phyloP scores from a whole-genome alignment of 2,797 vertebrate genomes.

The Enoplosus armatus region DNA sequence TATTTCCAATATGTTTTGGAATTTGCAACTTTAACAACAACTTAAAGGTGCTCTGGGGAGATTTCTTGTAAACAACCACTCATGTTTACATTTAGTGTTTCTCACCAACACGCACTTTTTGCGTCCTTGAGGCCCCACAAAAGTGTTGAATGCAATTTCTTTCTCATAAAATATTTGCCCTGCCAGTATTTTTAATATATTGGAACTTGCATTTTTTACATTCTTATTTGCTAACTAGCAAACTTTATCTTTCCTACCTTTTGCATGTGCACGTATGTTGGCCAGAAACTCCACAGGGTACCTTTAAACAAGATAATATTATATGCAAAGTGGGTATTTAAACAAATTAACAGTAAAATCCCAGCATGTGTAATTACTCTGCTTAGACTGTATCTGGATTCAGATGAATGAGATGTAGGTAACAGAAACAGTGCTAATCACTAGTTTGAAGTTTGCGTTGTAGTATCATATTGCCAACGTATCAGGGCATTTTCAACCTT shows the following conservation, averaged over 20 bases:
- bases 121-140: too few relatives aligned
- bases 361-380: background rate
- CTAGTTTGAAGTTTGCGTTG: background rate
- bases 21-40: too few relatives aligned
- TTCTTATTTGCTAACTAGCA: background rate
- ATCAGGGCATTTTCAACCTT: background rate
- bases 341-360: too few relatives aligned
- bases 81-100: too few relatives aligned
- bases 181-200: too few relatives aligned
- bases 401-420: background rate
- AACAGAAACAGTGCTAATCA: background rate
- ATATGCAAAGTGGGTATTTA: background rate
- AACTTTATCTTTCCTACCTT: background rate
- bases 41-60: too few relatives aligned
- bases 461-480: background rate
- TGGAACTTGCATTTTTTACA: too few relatives aligned
- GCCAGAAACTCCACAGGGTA: background rate
- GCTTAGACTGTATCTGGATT: background rate
- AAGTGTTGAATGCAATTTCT: too few relatives aligned
- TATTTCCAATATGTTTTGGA: too few relatives aligned
- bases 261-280: background rate
- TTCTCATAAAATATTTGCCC: too few relatives aligned
- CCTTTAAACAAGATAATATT: background rate
- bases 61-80: too few relatives aligned
- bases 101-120: too few relatives aligned